Evolutionary conservation across 2,113 vertebrate species (phyloP).

Genomic region (Xiphorhynchus elegans): DNA sequence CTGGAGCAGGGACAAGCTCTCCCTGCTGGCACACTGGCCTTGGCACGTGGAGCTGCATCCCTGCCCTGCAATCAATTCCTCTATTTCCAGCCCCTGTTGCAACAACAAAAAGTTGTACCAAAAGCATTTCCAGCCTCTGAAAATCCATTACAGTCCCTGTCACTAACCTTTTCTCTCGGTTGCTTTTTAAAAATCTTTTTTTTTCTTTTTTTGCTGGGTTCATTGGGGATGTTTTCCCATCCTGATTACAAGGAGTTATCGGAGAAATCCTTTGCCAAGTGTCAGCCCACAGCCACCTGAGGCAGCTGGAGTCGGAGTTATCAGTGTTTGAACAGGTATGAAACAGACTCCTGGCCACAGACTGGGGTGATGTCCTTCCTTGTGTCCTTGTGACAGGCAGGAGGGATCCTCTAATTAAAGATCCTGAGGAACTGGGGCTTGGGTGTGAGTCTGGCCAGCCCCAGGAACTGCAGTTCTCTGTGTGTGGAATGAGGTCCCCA

Average conservation of each 20-base stretch:
- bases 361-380: not conserved
- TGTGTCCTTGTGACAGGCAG: not conserved
- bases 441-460: accelerated
- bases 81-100: not conserved
- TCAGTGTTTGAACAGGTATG: constrained; percentile 30
- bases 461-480: accelerated
- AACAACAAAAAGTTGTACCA: constrained; percentile 16
- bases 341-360: not conserved
- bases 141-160: constrained; percentile 32
- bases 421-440: accelerated
- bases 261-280: not conserved
- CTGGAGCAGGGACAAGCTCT: not conserved
- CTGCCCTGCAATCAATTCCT: not conserved
- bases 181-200: not conserved
- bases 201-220: not conserved
- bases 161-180: not conserved
- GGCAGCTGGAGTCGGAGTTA: not conserved
- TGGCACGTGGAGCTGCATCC: not conserved
- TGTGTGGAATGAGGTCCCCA: not conserved
- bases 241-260: not conserved
- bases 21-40: not conserved
- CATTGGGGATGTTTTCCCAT: not conserved
- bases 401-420: not conserved
- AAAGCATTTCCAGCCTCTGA: not conserved
- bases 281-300: not conserved